phyloP scores from a whole-genome alignment of 2,888 invertebrate species.

The Cataglyphis cursor region DNA sequence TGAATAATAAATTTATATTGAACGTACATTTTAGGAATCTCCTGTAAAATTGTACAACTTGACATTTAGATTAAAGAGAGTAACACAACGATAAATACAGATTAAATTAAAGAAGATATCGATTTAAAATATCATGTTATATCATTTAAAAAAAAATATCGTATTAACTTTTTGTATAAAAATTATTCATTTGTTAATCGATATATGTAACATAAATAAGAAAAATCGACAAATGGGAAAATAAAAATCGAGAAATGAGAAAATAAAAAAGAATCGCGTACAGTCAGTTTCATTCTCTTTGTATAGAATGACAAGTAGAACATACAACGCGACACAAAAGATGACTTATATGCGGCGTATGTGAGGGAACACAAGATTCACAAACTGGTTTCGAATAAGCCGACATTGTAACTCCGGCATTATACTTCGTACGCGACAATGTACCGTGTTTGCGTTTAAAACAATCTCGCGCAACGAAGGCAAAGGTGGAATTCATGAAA shows the following conservation, averaged over 20 bases:
- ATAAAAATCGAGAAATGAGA: not conserved
- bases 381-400: conserved; percentile 45
- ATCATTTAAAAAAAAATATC: not conserved
- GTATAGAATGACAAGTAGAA: not conserved
- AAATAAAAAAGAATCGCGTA: conserved; percentile 14
- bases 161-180: too few species aligned
- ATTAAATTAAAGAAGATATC: not conserved
- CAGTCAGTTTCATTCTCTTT: not conserved
- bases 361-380: conserved; percentile 24
- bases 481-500: conserved; percentile 25
- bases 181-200: not conserved
- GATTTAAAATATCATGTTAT: not conserved
- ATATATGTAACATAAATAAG: not conserved
- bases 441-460: conserved; percentile 36
- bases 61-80: conserved; percentile 2
- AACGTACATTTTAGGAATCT: not conserved
- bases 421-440: conserved; percentile 9
- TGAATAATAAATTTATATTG: not conserved
- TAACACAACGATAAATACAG: not conserved
- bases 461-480: conserved; percentile 37
- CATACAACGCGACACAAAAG: conserved; percentile 37
- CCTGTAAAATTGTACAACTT: not conserved
- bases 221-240: conserved; percentile 3
- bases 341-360: conserved; percentile 49
- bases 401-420: conserved; percentile 21